These are phyloP conservation scores for human DNA, from an alignment of 2,113 vertebrate genomes.

Conservation along the genomic window GRCh38 chr5:19446001-19446500, in stretches of 20 bases:
- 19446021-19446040: background rate
- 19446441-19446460: background rate
- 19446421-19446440: background rate
- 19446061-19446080: background rate
- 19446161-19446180: background rate
- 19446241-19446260: no score
- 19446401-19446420: background rate
- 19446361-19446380: background rate
- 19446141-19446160: background rate
- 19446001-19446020: background rate
- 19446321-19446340: background rate
- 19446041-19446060: background rate
- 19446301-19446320: background rate
- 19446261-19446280: no score
- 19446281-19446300: background rate
- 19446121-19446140: background rate
- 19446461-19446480: background rate
- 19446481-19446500: background rate
- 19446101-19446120: background rate
- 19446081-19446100: background rate
- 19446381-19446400: background rate
- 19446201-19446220: background rate
- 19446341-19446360: background rate
- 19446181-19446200: background rate
- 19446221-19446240: no score